phyloP scores from a whole-genome alignment of 2,113 vertebrate genomes.

The Abramis brama region DNA sequence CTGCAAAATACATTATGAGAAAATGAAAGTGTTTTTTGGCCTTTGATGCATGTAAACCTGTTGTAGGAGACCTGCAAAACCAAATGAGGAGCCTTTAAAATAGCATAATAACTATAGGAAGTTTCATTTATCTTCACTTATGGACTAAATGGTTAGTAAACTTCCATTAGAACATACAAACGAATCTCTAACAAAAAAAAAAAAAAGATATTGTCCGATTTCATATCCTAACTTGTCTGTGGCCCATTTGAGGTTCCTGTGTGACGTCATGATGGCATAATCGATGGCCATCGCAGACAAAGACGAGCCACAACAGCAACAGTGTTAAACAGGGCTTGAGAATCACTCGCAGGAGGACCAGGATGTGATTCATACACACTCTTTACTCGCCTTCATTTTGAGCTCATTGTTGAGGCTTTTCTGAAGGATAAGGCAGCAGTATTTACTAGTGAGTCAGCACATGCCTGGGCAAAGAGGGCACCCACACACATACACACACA shows the following conservation, averaged over 20 bases:
- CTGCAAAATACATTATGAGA: too few relatives aligned
- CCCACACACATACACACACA: neutral
- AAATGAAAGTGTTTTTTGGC: too few relatives aligned
- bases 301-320: neutral
- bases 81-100: too few relatives aligned
- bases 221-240: neutral
- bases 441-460: conserved; percentile 53
- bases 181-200: neutral
- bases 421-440: conserved; percentile 20
- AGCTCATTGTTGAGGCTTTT: conserved; percentile 18
- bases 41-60: too few relatives aligned
- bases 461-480: conserved; percentile 28
- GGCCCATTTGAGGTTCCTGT: neutral
- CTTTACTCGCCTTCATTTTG: conserved; percentile 4
- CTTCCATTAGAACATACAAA: neutral
- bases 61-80: too few relatives aligned
- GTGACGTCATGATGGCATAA: neutral
- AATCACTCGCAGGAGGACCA: conserved; percentile 24
- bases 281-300: conserved; percentile 1
- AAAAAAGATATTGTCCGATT: neutral
- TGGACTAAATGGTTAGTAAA: neutral
- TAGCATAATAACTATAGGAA: too few relatives aligned
- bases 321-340: neutral
- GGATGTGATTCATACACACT: neutral
- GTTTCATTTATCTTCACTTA: too few relatives aligned